Base-by-base conservation (phyloP, 2,888 invertebrate species). In the Therioaphis trifolii region DNA sequence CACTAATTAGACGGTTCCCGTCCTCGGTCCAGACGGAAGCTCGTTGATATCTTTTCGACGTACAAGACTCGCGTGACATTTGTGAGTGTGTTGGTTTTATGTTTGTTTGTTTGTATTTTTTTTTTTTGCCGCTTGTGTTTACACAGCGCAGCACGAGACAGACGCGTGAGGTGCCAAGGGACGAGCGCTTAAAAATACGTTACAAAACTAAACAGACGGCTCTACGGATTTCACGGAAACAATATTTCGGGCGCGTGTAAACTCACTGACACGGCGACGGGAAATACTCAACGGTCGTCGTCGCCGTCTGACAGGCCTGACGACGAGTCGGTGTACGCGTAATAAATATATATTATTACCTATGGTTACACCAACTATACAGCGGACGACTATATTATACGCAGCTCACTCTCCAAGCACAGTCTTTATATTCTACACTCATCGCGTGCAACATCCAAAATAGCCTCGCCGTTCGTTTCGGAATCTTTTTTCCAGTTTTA, bases 101-200 rank as follows among this genome's bases (percentile, higher is more conserved):
- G 4, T 52, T 72, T 21, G n/a, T 21, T 74, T 40, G 55, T 40
- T 63, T 52, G 69, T 52, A 35, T 35, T 14, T 75, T 58, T 72
- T 72, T 52, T 29, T 27, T 52, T n/a, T n/a, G 4, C 27, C 49
- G 5, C 15, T 2, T 24, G 35, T 58, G 15, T 29, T 61, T 29
- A 27, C 24, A 12, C 15, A 61, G n/a, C 35, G 66, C 35, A 2
- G 12, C 3, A 14, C n/a, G 21, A 29, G 9, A 11, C 18, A 49
- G 46, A 66, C 66, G 35, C 12, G 12, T 52, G 66, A 24, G 5
- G 18, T 68, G 77, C 52, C 66, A 49, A 66, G 77, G 24, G 29
- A 77, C 14, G 29, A 29, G 77, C 58, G 35, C n/a, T n/a, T 78
- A 52, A 66, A 77, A 63, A 66, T 49, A 66, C 14, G 14, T 21